Evolutionary conservation across 2,113 vertebrate genomes (phyloP).

Genomic region (Ictalurus furcatus): DNA sequence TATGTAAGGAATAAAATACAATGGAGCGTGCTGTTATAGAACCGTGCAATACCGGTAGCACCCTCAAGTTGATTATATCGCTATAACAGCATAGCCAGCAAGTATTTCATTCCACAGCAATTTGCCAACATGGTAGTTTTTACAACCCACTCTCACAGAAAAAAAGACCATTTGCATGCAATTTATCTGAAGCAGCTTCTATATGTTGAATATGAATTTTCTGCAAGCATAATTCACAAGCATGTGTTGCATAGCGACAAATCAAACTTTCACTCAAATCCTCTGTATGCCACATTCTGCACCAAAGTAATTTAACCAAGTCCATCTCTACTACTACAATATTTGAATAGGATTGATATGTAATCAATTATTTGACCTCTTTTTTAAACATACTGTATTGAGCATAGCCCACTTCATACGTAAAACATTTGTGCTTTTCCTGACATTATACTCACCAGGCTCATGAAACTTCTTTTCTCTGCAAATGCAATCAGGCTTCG

Average conservation of each 20-base stretch:
- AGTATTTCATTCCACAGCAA: background rate
- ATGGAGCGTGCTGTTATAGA: background rate
- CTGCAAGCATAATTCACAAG: background rate
- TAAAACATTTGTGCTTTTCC: background rate
- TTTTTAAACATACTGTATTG: background rate
- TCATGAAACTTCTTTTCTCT: background rate
- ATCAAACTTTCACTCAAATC: background rate
- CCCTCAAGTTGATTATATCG: constrained; percentile 11
- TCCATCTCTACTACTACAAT: background rate
- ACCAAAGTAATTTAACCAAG: background rate
- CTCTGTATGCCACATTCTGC: background rate
- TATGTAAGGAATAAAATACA: background rate
- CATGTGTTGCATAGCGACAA: background rate
- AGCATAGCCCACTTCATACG: background rate
- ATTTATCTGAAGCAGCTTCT: background rate
- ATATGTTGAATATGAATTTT: background rate
- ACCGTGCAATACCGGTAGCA: background rate
- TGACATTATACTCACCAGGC: background rate
- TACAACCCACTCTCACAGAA: background rate
- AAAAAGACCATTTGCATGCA: background rate
- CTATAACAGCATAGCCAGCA: background rate
- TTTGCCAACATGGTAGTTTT: background rate
- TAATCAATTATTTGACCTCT: background rate
- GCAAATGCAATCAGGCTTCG: background rate
- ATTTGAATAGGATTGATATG: background rate